phyloP scores from a whole-genome alignment of 2,113 vertebrate genomes.

The Pogonocichla stellata region DNA sequence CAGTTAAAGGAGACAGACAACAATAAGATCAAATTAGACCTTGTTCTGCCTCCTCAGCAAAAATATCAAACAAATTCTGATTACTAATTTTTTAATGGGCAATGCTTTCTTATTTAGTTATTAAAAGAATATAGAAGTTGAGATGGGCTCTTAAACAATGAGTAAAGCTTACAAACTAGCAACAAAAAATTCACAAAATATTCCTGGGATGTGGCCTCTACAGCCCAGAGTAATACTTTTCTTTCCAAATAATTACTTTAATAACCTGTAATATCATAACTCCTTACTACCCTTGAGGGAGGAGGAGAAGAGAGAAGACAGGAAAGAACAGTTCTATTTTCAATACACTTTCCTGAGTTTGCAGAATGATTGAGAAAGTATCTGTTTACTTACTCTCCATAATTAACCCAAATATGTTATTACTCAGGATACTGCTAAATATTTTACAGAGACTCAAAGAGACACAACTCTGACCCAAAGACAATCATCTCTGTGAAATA shows the following conservation, averaged over 20 bases:
- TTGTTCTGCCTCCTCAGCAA: constrained; percentile 37
- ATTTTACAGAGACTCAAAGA: neutral
- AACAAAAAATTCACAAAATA: neutral
- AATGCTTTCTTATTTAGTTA: neutral
- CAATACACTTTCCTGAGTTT: neutral
- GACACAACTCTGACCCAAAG: neutral
- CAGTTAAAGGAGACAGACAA: neutral
- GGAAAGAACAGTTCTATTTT: neutral
- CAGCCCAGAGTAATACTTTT: neutral
- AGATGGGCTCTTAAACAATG: neutral
- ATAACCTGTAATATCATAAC: constrained; percentile 21
- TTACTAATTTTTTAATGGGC: neutral
- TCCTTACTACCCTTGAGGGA: neutral
- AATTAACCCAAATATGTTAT: neutral
- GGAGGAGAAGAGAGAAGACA: neutral
- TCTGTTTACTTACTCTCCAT: neutral
- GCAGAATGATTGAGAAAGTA: neutral
- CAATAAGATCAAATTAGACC: neutral
- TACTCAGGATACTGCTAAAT: neutral
- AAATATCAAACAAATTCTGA: constrained; percentile 16
- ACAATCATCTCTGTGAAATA: neutral
- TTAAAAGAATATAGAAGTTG: neutral
- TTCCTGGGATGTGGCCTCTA: neutral
- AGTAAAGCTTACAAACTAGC: neutral
- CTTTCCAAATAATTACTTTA: constrained; percentile 54